Evolutionary conservation across 2,888 invertebrate genomes (phyloP).

Genomic region (Chrysopilus asiliformis): DNA sequence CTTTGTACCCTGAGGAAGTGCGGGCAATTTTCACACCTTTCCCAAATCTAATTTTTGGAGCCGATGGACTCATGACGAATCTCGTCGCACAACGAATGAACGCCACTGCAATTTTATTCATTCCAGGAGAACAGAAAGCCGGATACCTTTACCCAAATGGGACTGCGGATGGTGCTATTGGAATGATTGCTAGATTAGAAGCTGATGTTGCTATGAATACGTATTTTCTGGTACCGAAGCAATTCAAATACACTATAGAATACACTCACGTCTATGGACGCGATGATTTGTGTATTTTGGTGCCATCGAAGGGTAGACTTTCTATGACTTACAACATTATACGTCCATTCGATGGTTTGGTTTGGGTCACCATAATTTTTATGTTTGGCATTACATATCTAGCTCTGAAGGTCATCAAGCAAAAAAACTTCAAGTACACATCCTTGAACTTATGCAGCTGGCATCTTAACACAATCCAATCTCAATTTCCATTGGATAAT

Average conservation of each 20-base stretch:
- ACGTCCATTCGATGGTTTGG: conserved; percentile 24
- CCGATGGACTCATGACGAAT: conserved; percentile 34
- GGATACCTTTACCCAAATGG: conserved; percentile 16
- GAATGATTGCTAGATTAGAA: conserved; percentile 20
- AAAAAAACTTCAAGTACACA: neutral
- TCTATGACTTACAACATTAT: conserved; percentile 38
- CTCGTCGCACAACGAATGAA: conserved; percentile 35
- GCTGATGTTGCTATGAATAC: conserved; percentile 42
- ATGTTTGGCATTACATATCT: neutral
- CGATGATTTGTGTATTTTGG: conserved; percentile 43
- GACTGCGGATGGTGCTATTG: conserved; percentile 22
- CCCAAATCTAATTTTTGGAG: conserved; percentile 27
- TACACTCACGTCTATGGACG: conserved; percentile 40
- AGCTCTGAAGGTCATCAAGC: neutral
- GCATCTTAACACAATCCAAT: neutral
- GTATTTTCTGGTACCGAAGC: conserved; percentile 38
- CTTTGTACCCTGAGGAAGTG: conserved; percentile 32
- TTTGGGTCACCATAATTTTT: conserved; percentile 20
- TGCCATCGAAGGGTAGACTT: conserved; percentile 39
- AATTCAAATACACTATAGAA: conserved; percentile 40
- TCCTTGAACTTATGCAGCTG: neutral
- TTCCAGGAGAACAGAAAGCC: conserved; percentile 13
- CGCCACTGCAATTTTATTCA: conserved; percentile 32
- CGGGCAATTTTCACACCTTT: conserved; percentile 28
- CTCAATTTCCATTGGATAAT: neutral